These are phyloP conservation scores for Eubasilissa regina DNA, from an alignment of 1,140 invertebrate species.

Conservation along the genomic window DNA sequence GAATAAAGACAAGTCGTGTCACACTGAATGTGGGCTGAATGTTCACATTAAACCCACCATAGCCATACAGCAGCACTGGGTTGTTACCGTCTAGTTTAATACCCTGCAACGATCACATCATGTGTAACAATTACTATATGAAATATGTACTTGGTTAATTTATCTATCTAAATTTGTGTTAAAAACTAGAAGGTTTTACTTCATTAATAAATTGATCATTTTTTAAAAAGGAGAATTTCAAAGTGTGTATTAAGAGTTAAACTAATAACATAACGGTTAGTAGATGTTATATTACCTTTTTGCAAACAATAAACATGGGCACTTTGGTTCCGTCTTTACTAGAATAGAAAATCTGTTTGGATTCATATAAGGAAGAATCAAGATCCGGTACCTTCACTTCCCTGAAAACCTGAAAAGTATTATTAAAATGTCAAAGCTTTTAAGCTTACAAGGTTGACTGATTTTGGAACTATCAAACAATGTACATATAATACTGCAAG, in stretches of 20 bases:
- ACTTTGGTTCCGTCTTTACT: constrained; percentile 97
- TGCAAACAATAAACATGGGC: constrained; percentile 97
- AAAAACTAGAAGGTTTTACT: too few relatives aligned
- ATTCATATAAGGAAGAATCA: constrained; percentile 85
- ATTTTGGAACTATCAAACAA: too few relatives aligned
- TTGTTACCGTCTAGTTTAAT: constrained; percentile 79
- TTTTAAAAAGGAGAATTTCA: too few relatives aligned
- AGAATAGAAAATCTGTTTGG: constrained; percentile 93
- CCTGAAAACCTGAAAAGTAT: constrained; percentile 79
- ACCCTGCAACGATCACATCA: too few relatives aligned
- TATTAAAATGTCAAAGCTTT: constrained; percentile 49
- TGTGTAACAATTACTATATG: too few relatives aligned
- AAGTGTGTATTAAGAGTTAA: too few relatives aligned
- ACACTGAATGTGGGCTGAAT: constrained; percentile 90
- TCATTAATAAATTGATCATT: too few relatives aligned
- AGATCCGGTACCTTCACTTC: constrained; percentile 91
- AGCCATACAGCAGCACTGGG: constrained; percentile 93
- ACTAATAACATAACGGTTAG: too few relatives aligned
- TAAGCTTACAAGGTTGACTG: too few relatives aligned
- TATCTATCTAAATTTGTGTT: too few relatives aligned
- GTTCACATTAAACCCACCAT: constrained; percentile 97
- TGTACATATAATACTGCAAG: too few relatives aligned
- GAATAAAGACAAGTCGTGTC: constrained; percentile 89
- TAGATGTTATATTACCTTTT: constrained; percentile 75
- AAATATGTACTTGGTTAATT: too few relatives aligned